Base-by-base conservation (phyloP, 2,888 invertebrate species). In the Helicoverpa assulta region DNA sequence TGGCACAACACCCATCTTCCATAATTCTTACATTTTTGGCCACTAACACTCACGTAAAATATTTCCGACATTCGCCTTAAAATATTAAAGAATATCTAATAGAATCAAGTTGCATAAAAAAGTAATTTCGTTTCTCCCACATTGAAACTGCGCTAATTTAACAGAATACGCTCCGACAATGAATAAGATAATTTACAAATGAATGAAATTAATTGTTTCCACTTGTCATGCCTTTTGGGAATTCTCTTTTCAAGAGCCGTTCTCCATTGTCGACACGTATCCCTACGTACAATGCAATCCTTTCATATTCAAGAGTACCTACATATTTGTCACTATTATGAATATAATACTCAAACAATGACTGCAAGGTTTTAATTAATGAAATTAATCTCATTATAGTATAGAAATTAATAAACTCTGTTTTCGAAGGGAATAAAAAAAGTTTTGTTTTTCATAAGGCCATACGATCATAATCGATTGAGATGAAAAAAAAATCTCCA, bases 1-100 rank as follows among this genome's bases (percentile, higher is more conserved):
- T 80, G 80, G 66, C 66, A 51, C 67, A 54, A 58, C 55, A 68
- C 63, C 56, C 66, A 56, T 71, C 60, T 64, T 60, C 74, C 61
- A 78, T 69, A 70, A 66, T 62, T 69, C 52, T 73, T 70, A 73
- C 8, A 62, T 67, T 68, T 72, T 64, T 67, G 70, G 56, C 67
- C 59, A 37, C 57, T 56, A 58, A 5, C 14, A 26, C n/a, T 18
- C 26, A 40, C 57, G 21, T 10, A 33, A 47, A 64, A 40, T 66
- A 53, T 52, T 21, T 18, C 14, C n/a, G 6, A 53, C 54, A 26
- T 3, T 26, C 26, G 2, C 26, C 33, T 50, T 16, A 26, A 10
- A 16, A 6, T 7, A 40, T 40, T 40, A 12, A 40, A 40, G 12
- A 14, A 40, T 40, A n/a, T n/a, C n/a, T n/a, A n/a, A n/a, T n/a